A percentile compares a stretch with the other conserved stretches of the same genome.
These are phyloP conservation scores for Stercorarius parasiticus DNA, from an alignment of 2,113 vertebrate genomes.

Conservation along the genomic window DNA sequence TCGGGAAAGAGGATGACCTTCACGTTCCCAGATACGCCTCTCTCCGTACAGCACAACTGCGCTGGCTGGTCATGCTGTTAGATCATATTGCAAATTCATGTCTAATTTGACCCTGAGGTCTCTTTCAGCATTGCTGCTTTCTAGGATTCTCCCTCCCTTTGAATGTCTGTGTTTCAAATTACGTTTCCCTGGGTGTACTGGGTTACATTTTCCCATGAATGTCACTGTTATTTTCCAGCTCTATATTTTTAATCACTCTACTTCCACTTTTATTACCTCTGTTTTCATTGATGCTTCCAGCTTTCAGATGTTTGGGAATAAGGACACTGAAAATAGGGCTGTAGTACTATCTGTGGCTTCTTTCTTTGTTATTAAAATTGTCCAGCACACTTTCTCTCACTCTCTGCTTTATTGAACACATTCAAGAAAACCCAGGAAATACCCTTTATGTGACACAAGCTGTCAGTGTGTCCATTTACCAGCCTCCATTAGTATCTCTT, in stretches of 20 bases:
- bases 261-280: not conserved
- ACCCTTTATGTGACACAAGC: not conserved
- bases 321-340: not conserved
- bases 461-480: not conserved
- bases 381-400: not conserved
- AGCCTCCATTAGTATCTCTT: not conserved
- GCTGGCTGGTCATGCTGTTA: slow-evolving; percentile 43
- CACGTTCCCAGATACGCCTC: not conserved
- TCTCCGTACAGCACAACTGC: slow-evolving; percentile 3
- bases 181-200: slow-evolving; percentile 27
- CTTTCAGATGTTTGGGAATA: not conserved
- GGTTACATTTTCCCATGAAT: slow-evolving; percentile 68
- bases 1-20: not conserved
- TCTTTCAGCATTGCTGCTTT: slow-evolving; percentile 41
- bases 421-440: not conserved
- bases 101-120: slow-evolving; percentile 60
- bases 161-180: slow-evolving; percentile 61
- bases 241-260: slow-evolving; percentile 14
- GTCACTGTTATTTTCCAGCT: slow-evolving; percentile 25
- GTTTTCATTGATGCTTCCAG: not conserved
- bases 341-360: not conserved
- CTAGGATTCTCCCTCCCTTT: slow-evolving; percentile 62
- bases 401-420: not conserved
- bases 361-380: not conserved
- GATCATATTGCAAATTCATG: slow-evolving; percentile 62